Base-by-base conservation (phyloP, 2,797 vertebrate species). In the Chromis chromis region DNA sequence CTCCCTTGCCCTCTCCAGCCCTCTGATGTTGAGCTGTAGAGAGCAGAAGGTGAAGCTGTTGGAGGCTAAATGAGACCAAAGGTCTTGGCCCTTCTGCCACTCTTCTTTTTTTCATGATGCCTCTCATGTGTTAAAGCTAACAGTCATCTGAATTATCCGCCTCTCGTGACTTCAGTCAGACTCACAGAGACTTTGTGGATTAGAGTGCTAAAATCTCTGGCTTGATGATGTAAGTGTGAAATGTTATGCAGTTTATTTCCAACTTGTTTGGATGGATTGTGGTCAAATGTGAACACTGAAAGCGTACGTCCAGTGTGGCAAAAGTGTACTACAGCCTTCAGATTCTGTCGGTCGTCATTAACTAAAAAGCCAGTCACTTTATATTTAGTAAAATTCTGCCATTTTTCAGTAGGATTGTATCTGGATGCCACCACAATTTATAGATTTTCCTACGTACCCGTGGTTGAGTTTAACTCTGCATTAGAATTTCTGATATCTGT, bases 31-130 rank as follows among this genome's bases (percentile, higher is more conserved):
- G 75, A 87, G 78, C 88, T 91, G 84, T 44, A 66, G 79, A 62
- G 87, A 94, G 89, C 93, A 93, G 88, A 91, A 91, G 90, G 90
- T 89, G 87, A 90, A 89, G 81, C 91, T 87, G 85, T 89, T 72
- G 89, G 92, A 88, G 79, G 79, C 81, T 92, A 93, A 92, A 92
- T 86, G 90, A 90, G 86, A 87, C 79, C 89, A 91, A 82, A 92
- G 90, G 89, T 91, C 90, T 82, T 84, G 86, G 87, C 84, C 84
- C 84, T 86, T 78, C 85, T 84, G 86, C 62, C 71, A 42, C 77
- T 60, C 71, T 64, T 59, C 27, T 54, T 76, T 79, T 74, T 70
- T 70, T 44, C 17, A 55, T 56, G 27, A 74, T 57, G 33, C 61
- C 74, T 80, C 62, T 69, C 33, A 49, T 82, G 63, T 83, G 64